phyloP scores from a whole-genome alignment of 2,113 vertebrate species.

The Delphinapterus leucas region DNA sequence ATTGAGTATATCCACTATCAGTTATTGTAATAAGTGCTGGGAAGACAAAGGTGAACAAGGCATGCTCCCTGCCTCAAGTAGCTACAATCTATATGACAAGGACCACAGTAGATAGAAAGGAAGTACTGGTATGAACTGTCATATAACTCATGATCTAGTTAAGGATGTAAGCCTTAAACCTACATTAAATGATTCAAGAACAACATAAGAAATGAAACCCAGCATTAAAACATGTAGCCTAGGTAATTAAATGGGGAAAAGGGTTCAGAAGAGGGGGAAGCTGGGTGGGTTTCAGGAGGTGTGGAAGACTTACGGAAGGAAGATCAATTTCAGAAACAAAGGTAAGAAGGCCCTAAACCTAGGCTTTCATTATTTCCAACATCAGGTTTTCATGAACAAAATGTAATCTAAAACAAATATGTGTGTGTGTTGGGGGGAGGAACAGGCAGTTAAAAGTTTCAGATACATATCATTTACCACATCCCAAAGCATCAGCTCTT shows the following conservation, averaged over 20 bases:
- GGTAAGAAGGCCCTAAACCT: neutral
- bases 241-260: neutral
- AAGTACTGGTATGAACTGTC: neutral
- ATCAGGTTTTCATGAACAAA: neutral
- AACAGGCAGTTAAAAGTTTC: neutral
- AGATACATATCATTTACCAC: slow-evolving; percentile 4
- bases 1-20: neutral
- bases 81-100: neutral
- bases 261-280: neutral
- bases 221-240: slow-evolving; percentile 10
- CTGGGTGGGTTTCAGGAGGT: neutral
- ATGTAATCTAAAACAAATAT: slow-evolving; percentile 19
- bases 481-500: neutral
- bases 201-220: neutral
- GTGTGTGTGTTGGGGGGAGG: neutral
- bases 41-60: neutral
- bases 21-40: neutral
- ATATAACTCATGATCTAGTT: slow-evolving; percentile 10
- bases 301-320: neutral
- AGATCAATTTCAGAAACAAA: slow-evolving; percentile 35
- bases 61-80: neutral
- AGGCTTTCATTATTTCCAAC: neutral
- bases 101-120: neutral
- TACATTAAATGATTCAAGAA: slow-evolving; percentile 27
- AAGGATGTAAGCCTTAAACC: neutral